Evolutionary conservation across 1,140 invertebrate genomes (phyloP), one percentile per base, ranked within the genome.

Genomic region (Lineus longissimus): DNA sequence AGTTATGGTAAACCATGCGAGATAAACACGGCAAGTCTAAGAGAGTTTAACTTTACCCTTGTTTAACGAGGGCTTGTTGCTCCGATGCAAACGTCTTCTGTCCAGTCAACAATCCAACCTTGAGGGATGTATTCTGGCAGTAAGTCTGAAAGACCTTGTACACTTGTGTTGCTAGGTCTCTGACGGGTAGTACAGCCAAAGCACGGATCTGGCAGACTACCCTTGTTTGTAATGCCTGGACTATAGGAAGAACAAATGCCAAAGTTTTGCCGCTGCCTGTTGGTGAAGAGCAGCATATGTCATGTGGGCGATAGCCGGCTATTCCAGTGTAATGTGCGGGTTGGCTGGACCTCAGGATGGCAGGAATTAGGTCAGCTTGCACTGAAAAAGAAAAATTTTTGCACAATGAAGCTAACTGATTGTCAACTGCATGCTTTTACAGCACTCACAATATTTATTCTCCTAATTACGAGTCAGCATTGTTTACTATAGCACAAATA

Each of bases 241-340:
- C 83, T 55, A 98, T 89, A 15, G 96, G 96, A 61, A 98, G 81
- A 63, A 92, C 92, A 86, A 93, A 98, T 4, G 94, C 89, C 55
- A 98, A 81, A 0, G 96, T 98, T 85, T 99, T 99, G 11, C 96
- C 96, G 86, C 94, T 97, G 13, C 96, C 97, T 17, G 97, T 99
- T 23, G 95, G 94, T 45, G 95, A 94, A 25, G 94, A 96, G 40
- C 98, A 91, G 84, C 95, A 98, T n/a, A 97, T 85, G 80, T 99
- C 96, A 68, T 88, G 85, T 0, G 90, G 89, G 79, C 69, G 70
- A 59, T 70, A 72, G 17, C 76, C 77, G 22, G 61, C 72, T 54
- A 61, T 65, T 1, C 78, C 75, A 0, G 63, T 59, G 9, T 64
- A 60, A 41, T 68, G 64, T 2, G 73, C 73, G 63, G 58, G 65